Evolutionary conservation across 2,797 vertebrate genomes (phyloP), one percentile per base, ranked within the genome.

Genomic region (Mionectes olivaceus): DNA sequence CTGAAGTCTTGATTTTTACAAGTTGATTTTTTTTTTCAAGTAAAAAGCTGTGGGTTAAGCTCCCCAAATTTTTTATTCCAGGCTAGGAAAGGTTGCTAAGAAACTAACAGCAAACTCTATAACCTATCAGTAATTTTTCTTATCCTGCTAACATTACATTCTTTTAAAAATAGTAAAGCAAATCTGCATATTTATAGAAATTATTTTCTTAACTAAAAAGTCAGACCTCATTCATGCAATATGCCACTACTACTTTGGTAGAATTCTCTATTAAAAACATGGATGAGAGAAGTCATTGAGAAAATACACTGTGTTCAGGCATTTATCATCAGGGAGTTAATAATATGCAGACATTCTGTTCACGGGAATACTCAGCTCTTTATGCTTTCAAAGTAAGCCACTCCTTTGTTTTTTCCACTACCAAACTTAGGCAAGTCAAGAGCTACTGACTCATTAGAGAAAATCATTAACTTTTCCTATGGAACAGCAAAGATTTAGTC

Each of bases 401-500:
- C 84, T 92, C 82, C 84, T 91, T 76, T 53, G 76, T 91, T 82
- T 76, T 78, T 96, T 90, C 85, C 94, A 95, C 37, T 83, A 94
- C 83, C 56, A 77, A 95, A 95, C 76, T 94, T 76, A 77, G 84
- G 84, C 28, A 79, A 89, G 74, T 79, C 80, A 96, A 96, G 94
- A 95, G 55, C 73, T 96, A 89, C 91, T 92, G 94, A 97, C 80
- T 96, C 95, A 96, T 79, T 91, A 95, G 76, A 90, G 69, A 96
- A 96, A 95, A 92, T 86, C 63, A 94, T 96, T 93, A 92, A 90
- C 69, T 73, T 89, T 95, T 95, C 92, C 92, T 30, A 27, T 73
- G 79, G 70, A 96, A 96, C 78, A 95, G 94, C 81, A 91, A 92
- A 94, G 96, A 95, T 83, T 96, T 90, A 94, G 95, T 96, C 95